Evolutionary conservation across 2,888 invertebrate species (phyloP).

Genomic region (Caenorhabditis sulstoni): DNA sequence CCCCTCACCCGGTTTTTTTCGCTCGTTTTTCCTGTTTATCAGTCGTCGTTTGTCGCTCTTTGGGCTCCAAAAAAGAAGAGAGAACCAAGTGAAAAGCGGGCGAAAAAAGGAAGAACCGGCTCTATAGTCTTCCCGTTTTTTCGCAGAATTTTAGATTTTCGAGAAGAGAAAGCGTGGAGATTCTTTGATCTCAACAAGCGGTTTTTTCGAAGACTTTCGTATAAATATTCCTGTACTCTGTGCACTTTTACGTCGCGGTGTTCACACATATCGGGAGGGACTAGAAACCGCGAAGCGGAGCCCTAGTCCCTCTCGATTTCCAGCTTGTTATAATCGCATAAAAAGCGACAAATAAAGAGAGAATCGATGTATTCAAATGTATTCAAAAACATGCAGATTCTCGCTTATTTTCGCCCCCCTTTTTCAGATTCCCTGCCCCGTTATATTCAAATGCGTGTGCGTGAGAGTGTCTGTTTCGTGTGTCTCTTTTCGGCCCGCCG

Average conservation of each 20-base stretch:
- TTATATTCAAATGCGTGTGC: constrained; percentile 6
- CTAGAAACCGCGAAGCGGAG: too few relatives aligned
- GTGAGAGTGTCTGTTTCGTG: constrained; percentile 12
- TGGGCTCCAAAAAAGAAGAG: constrained; percentile 1
- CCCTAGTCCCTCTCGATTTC: background rate
- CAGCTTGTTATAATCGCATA: constrained; percentile 2
- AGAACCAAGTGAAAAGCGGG: background rate
- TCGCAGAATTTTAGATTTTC: constrained; percentile 1
- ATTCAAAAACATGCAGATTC: constrained; percentile 10
- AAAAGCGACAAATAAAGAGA: background rate
- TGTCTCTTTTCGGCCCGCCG: constrained; percentile 6
- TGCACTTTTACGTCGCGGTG: background rate
- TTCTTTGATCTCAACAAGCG: background rate
- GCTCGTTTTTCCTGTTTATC: background rate
- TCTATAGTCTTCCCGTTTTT: constrained; percentile 33
- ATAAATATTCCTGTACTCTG: too few relatives aligned
- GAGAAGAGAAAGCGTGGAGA: background rate
- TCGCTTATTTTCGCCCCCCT: too few relatives aligned
- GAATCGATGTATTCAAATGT: constrained; percentile 1
- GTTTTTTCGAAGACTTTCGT: too few relatives aligned
- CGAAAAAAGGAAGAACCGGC: background rate
- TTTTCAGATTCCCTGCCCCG: background rate
- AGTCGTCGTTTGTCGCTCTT: constrained; percentile 3
- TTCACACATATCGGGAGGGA: too few relatives aligned
- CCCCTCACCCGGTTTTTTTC: constrained; percentile 8